These are phyloP conservation scores for Rhynchonema sp. DNA, from an alignment of 2,888 invertebrate species.

Conservation along the genomic window DNA sequence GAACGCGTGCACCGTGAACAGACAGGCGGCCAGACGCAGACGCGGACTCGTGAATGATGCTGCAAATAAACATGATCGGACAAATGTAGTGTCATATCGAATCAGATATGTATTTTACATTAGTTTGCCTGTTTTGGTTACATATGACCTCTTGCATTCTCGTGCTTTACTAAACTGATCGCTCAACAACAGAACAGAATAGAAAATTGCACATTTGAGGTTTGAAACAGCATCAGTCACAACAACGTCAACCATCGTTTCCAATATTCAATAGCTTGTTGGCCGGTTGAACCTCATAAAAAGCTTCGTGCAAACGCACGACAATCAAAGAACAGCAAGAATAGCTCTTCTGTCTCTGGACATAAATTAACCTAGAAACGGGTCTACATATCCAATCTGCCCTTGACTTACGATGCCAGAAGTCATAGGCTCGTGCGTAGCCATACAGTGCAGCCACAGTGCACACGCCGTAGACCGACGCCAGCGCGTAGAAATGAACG, in stretches of 20 bases:
- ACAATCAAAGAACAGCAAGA: not conserved
- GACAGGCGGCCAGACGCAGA: not conserved
- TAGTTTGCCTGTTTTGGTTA: not conserved
- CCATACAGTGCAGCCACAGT: not conserved
- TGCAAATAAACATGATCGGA: not conserved
- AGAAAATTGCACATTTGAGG: no score
- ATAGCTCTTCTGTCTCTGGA: not conserved
- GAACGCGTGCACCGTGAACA: conserved; percentile 41
- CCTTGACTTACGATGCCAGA: not conserved
- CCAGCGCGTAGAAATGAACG: conserved; percentile 15
- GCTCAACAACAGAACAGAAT: no score
- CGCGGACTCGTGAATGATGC: not conserved
- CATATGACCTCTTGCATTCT: no score
- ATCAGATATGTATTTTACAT: not conserved
- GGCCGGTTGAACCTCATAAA: no score
- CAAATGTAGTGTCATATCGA: not conserved
- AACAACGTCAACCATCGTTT: no score
- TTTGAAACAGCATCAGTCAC: no score
- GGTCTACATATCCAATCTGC: no score
- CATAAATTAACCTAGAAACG: not conserved
- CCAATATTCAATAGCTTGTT: no score
- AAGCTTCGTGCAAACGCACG: no score
- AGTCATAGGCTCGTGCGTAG: not conserved
- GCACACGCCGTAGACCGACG: conserved; percentile 2
- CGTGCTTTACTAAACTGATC: no score